phyloP scores from a whole-genome alignment of 1,140 invertebrate genomes.

The Pissodes strobi region DNA sequence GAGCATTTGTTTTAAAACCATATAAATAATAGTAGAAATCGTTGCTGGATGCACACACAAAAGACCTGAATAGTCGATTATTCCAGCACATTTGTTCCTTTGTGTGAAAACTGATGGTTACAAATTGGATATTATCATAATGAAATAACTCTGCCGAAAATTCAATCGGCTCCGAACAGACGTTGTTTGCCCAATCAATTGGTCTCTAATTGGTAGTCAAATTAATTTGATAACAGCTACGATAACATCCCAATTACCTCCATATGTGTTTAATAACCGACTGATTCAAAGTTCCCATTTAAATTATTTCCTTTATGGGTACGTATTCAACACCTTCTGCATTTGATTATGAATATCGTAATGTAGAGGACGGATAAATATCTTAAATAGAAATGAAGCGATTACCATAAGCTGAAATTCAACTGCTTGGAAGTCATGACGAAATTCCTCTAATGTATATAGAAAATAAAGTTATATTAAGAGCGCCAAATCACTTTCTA shows the following conservation, averaged over 20 bases:
- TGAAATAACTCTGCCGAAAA: slow-evolving; percentile 34
- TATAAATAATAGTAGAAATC: too few species aligned
- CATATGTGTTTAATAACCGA: slow-evolving; percentile 25
- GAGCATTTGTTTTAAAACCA: too few species aligned
- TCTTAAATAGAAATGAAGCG: too few species aligned
- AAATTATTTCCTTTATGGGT: slow-evolving; percentile 5
- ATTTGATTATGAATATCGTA: neutral
- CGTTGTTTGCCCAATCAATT: slow-evolving; percentile 33
- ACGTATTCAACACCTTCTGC: neutral
- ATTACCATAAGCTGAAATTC: too few species aligned
- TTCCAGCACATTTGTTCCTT: slow-evolving; percentile 31
- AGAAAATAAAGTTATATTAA: too few species aligned
- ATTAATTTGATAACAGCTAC: slow-evolving; percentile 32
- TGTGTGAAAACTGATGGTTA: slow-evolving; percentile 31
- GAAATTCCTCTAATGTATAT: too few species aligned
- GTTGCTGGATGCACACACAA: too few species aligned
- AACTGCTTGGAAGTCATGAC: too few species aligned
- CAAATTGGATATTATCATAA: slow-evolving; percentile 39
- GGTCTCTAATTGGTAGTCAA: slow-evolving; percentile 32
- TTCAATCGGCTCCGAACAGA: slow-evolving; percentile 20
- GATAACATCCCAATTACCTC: slow-evolving; percentile 25
- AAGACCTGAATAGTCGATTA: too few species aligned
- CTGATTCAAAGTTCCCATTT: slow-evolving; percentile 2
- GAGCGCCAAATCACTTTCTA: too few species aligned
- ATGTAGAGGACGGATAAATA: too few species aligned